A percentile compares a stretch with the other conserved stretches of the same genome.
phyloP scores from a whole-genome alignment of 2,797 vertebrate genomes.

The Chloroceryle inda region DNA sequence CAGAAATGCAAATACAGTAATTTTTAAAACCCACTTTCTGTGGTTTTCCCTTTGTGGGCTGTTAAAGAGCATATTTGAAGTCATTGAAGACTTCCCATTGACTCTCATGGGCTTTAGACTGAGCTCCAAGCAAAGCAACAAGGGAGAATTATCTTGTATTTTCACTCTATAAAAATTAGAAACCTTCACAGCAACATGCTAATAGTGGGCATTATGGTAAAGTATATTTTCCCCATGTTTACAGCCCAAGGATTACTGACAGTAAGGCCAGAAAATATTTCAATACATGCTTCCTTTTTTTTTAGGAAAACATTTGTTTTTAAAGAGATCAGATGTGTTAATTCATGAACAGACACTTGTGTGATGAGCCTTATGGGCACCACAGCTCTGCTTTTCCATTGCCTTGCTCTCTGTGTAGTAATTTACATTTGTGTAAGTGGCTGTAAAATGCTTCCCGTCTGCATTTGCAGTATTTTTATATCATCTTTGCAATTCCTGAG shows the following conservation, averaged over 20 bases:
- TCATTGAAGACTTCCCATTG: background rate
- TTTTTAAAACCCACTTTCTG: conserved; percentile 2
- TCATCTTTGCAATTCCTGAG: conserved; percentile 10
- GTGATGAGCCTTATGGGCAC: conserved; percentile 34
- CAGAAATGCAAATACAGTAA: background rate
- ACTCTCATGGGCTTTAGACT: background rate
- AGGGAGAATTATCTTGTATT: conserved; percentile 7
- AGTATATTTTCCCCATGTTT: background rate
- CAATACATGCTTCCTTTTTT: background rate
- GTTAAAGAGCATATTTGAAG: background rate
- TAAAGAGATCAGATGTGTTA: background rate
- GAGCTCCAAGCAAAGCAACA: conserved; percentile 20
- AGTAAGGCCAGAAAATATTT: background rate
- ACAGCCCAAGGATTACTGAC: background rate
- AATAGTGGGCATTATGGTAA: background rate
- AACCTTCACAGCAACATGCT: background rate
- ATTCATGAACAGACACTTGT: background rate
- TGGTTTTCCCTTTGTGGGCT: conserved; percentile 2
- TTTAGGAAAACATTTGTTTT: background rate
- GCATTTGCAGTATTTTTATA: conserved; percentile 49
- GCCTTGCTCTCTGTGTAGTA: conserved; percentile 50
- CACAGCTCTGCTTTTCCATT: conserved; percentile 56
- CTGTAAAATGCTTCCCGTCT: conserved; percentile 62
- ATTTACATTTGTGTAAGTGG: conserved; percentile 36
- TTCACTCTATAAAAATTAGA: background rate